These are phyloP conservation scores for Amniataba percoides DNA, from an alignment of 2,797 vertebrate genomes.

Conservation along the genomic window DNA sequence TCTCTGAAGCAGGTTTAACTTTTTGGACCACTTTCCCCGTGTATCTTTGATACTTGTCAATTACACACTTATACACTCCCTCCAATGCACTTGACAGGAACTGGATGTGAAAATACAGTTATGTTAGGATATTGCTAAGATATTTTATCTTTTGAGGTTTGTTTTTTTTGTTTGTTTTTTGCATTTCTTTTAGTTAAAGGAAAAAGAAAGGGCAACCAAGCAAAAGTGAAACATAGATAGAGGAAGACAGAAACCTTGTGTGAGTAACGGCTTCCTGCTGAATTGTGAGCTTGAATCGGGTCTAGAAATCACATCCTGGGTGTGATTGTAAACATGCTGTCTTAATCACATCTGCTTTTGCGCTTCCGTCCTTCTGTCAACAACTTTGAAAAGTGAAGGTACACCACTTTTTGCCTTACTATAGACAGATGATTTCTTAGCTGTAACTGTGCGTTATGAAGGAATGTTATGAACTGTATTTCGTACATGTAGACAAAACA, in stretches of 20 bases:
- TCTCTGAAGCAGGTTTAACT: not conserved
- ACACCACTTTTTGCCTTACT: not conserved
- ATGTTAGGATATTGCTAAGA: not conserved
- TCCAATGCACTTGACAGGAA: not conserved
- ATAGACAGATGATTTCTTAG: not conserved
- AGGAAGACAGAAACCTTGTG: conserved; percentile 20
- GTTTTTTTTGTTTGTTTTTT: not conserved
- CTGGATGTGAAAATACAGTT: not conserved
- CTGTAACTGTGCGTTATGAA: not conserved
- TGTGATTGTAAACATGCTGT: not conserved
- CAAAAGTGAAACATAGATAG: conserved; percentile 1
- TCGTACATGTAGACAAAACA: not conserved
- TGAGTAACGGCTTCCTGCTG: conserved; percentile 29
- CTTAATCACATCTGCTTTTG: not conserved
- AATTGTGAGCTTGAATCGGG: conserved; percentile 11
- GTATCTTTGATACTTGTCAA: not conserved
- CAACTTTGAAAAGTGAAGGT: not conserved
- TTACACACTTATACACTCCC: not conserved
- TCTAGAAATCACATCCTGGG: not conserved
- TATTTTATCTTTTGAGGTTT: too few species aligned
- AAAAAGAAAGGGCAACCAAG: not conserved
- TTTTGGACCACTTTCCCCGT: not conserved
- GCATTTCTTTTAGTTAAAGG: not conserved
- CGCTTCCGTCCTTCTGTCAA: not conserved
- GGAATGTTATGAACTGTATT: not conserved